Evolutionary conservation across 1,140 invertebrate genomes (phyloP).

Genomic region (Zeugodacus cucurbitae): DNA sequence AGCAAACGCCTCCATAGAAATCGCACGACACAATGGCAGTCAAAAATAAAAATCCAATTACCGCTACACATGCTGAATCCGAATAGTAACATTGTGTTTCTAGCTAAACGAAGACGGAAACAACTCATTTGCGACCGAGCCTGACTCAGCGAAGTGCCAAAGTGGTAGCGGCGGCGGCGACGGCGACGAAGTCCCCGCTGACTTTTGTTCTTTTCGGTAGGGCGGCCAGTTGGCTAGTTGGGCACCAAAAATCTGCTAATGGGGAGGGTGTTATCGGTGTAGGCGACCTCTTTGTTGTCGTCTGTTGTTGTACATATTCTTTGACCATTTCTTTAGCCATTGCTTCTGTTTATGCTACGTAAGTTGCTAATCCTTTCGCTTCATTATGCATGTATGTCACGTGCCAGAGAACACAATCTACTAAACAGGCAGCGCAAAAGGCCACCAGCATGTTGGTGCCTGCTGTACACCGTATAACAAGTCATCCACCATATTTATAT

Average conservation of each 20-base stretch:
- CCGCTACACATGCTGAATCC: slow-evolving; percentile 18
- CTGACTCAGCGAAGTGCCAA: background rate
- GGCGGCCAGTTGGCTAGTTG: background rate
- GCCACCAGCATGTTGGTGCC: background rate
- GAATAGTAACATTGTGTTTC: background rate
- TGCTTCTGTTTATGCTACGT: background rate
- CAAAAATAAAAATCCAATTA: slow-evolving; percentile 39
- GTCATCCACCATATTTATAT: background rate
- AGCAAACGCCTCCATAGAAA: slow-evolving; percentile 29
- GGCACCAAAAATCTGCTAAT: background rate
- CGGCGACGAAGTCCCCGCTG: background rate
- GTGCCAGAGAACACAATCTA: slow-evolving; percentile 1
- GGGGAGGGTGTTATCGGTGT: background rate
- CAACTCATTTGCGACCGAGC: slow-evolving; percentile 7
- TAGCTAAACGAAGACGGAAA: slow-evolving; percentile 31
- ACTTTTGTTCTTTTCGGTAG: slow-evolving; percentile 23
- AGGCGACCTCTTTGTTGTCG: background rate
- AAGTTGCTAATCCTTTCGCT: slow-evolving; percentile 18
- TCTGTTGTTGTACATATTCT: background rate
- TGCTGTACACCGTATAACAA: background rate
- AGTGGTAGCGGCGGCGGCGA: background rate
- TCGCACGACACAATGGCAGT: slow-evolving; percentile 30
- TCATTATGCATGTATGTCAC: slow-evolving; percentile 33
- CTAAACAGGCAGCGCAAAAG: background rate
- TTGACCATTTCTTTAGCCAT: slow-evolving; percentile 4